Evolutionary conservation across 1,140 invertebrate species (phyloP).

Genomic region (Bombus breviceps): DNA sequence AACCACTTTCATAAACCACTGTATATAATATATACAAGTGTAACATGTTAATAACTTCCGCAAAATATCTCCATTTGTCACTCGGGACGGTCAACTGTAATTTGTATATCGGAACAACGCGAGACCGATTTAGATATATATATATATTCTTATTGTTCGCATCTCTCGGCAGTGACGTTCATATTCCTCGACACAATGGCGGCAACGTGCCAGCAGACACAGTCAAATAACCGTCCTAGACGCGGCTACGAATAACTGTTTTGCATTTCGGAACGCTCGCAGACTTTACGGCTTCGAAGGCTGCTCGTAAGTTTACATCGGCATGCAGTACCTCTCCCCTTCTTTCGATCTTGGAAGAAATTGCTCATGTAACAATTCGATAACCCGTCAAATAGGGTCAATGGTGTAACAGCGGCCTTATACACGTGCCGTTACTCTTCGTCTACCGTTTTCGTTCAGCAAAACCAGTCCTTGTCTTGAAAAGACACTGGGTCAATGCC

Average conservation of each 20-base stretch:
- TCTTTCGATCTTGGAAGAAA: slow-evolving; percentile 47
- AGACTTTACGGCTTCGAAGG: slow-evolving; percentile 27
- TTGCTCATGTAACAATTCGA: slow-evolving; percentile 64
- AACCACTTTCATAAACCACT: no score
- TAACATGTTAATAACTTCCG: not conserved
- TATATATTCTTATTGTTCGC: not conserved
- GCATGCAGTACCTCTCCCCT: slow-evolving; percentile 54
- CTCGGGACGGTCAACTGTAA: not conserved
- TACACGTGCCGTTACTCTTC: slow-evolving; percentile 60
- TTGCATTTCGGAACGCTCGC: slow-evolving; percentile 45
- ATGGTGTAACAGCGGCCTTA: slow-evolving; percentile 61
- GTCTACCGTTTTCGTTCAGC: slow-evolving; percentile 54
- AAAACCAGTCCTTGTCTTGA: slow-evolving; percentile 55
- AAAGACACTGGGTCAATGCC: slow-evolving; percentile 33
- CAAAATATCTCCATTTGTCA: not conserved
- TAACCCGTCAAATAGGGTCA: slow-evolving; percentile 62
- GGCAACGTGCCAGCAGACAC: slow-evolving; percentile 25
- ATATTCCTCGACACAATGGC: slow-evolving; percentile 31
- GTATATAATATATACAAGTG: not conserved
- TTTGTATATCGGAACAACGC: not conserved
- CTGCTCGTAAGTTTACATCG: slow-evolving; percentile 26
- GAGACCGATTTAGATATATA: no score
- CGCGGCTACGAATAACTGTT: slow-evolving; percentile 62
- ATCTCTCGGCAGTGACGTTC: not conserved
- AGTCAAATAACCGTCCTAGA: slow-evolving; percentile 51